Evolutionary conservation across 2,113 vertebrate genomes (phyloP), one percentile per base, ranked within the genome.

Genomic region (Brachyhypopomus occidentalis): DNA sequence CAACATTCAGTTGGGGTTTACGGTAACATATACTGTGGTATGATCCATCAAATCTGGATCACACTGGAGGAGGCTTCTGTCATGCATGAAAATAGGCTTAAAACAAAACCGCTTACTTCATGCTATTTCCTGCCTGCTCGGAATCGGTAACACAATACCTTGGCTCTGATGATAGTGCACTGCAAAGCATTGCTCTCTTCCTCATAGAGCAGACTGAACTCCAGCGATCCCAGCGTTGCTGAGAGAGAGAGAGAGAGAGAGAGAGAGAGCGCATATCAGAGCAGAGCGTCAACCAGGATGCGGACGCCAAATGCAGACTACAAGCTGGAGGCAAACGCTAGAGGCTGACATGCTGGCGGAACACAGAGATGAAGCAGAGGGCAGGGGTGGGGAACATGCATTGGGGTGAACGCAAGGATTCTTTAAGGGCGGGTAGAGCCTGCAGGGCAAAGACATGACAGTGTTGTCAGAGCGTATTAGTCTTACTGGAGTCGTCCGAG

Each of bases 201-300:
- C 83, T 95, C 91, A 0, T 95, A 95, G 7, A 95, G 91, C 62
- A 96, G 91, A 83, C 92, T 96, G 91, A 96, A 96, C 78, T 96
- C 95, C 90, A 96, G 86, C 0, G 93, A 88, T 20, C 95, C 95
- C 88, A 96, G 89, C 0, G 95, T 95, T 41, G 95, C 95, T 96
- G 85, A 0, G 9, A 77, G 0, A 1, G 11, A 16, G 67, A 78
- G 75, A 79, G 38, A 73, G 16, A 52, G 67, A 55, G 55, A 48
- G 38, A 69, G 48, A 12, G n/a, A 30, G 9, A 69, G 20, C 17
- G 52, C 11, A 45, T 3, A 17, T 41, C 25, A 48, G 36, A 27
- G 41, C 8, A 9, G 4, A 11, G 41, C 41, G 1, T 48, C 25
- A 69, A 69, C 66, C n/a, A 4, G 25, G 62, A 62, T 34, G 59